phyloP scores from a whole-genome alignment of 2,797 vertebrate species.

The Sebastes hubbsi region DNA sequence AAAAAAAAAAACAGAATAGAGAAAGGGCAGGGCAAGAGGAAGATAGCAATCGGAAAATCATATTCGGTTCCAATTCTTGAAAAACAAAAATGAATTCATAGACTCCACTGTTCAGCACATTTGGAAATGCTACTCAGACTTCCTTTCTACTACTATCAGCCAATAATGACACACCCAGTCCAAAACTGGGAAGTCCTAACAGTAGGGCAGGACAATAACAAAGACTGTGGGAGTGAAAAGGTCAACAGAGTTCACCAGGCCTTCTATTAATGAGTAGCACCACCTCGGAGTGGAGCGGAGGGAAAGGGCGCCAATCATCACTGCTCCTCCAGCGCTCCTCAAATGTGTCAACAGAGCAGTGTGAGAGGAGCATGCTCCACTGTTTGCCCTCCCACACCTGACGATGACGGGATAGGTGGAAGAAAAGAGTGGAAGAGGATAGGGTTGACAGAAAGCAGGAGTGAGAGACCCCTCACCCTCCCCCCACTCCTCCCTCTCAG shows the following conservation, averaged over 20 bases:
- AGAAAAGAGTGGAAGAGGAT: background rate
- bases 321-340: slow-evolving; percentile 12
- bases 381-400: slow-evolving; percentile 67
- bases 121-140: background rate
- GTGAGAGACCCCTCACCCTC: background rate
- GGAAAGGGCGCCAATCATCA: slow-evolving; percentile 21
- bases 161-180: background rate
- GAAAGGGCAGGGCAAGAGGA: background rate
- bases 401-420: slow-evolving; percentile 30
- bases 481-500: background rate
- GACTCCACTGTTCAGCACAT: slow-evolving; percentile 1
- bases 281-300: slow-evolving; percentile 11
- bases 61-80: background rate
- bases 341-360: slow-evolving; percentile 60
- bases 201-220: slow-evolving; percentile 15
- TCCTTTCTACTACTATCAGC: background rate
- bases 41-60: background rate
- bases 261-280: slow-evolving; percentile 21
- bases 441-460: slow-evolving; percentile 4
- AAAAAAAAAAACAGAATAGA: background rate
- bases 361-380: slow-evolving; percentile 38
- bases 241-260: slow-evolving; percentile 39
- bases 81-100: slow-evolving; percentile 2
- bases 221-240: slow-evolving; percentile 26
- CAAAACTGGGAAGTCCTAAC: slow-evolving; percentile 11